Evolutionary conservation across 2,888 invertebrate genomes (phyloP), one percentile per base, ranked within the genome.

Genomic region (Hymenopus coronatus): DNA sequence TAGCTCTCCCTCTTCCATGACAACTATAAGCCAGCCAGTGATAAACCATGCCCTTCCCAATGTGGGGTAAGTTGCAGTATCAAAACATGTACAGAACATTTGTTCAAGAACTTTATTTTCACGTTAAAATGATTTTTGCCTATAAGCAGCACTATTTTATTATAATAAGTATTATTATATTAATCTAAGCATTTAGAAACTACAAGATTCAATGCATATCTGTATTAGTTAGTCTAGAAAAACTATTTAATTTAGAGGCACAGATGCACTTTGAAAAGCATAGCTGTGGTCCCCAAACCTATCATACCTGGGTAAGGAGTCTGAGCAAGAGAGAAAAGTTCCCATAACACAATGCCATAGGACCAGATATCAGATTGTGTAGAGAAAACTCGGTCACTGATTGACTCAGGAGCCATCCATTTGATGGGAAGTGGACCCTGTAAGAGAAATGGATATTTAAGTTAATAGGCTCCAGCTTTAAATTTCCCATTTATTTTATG

Each of bases 351-450:
- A 89, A 98, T 96, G 4, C 98, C 98, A 92, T 96, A 98, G 0
- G 98, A 97, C 98, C 98, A 99, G 90, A 98, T 97, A 92, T 99
- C 99, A 0, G 98, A 98, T 92, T 98, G 98, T 0, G 97, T 98
- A 0, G 98, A 98, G 93, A 98, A 99, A 83, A 98, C 95, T 89
- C 97, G 95, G 93, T 98, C 98, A 88, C 97, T 96, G 91, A 99
- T 96, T 1, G 98, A 98, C 93, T 99, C 99, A 89, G 98, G 95
- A 0, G 99, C 98, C 95, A 99, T 95, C 99, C 99, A 99, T 93
- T 98, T 99, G 25, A 99, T 96, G 28, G 99, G 99, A 15, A 99
- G 93, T 0, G 96, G 96, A 84, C 96, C 96, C 96, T 96, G 9
- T 94, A 93, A 90, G 90, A 88, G 90, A 90, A 90, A 28, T 83